phyloP scores from a whole-genome alignment of 2,113 vertebrate species.

The Numida meleagris region DNA sequence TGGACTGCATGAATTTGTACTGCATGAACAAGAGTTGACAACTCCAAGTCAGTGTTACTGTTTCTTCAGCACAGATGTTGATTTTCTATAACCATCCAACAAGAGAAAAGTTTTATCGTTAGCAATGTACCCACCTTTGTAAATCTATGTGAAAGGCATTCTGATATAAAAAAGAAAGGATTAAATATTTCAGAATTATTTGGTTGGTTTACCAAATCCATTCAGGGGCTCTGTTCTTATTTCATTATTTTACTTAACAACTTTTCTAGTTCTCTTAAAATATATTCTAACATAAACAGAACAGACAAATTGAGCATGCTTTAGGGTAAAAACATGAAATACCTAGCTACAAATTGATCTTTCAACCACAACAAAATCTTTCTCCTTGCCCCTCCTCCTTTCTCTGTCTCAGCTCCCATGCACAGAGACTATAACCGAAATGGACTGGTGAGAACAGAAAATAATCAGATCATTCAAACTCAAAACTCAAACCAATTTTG shows the following conservation, averaged over 20 bases:
- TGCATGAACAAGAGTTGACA: too few species aligned
- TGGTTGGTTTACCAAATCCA: background rate
- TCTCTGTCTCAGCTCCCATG: background rate
- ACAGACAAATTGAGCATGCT: background rate
- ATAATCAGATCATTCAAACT: background rate
- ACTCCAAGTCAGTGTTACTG: background rate
- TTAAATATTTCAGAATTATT: background rate
- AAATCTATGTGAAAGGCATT: background rate
- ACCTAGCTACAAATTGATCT: background rate
- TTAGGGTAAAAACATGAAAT: background rate
- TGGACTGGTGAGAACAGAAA: background rate
- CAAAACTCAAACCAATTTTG: background rate
- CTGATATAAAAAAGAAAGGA: background rate
- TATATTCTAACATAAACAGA: background rate
- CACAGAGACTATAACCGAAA: background rate
- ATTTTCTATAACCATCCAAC: too few species aligned
- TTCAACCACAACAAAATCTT: background rate
- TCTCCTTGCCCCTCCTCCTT: background rate
- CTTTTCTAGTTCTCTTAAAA: background rate
- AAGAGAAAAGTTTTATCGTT: background rate
- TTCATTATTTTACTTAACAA: background rate
- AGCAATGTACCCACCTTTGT: background rate
- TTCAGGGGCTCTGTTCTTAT: background rate
- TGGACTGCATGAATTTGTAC: background rate
- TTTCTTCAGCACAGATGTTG: background rate